A percentile compares a stretch with the other conserved stretches of the same genome.
phyloP scores from a whole-genome alignment of 2,113 vertebrate species.

The Oncorhynchus masou region DNA sequence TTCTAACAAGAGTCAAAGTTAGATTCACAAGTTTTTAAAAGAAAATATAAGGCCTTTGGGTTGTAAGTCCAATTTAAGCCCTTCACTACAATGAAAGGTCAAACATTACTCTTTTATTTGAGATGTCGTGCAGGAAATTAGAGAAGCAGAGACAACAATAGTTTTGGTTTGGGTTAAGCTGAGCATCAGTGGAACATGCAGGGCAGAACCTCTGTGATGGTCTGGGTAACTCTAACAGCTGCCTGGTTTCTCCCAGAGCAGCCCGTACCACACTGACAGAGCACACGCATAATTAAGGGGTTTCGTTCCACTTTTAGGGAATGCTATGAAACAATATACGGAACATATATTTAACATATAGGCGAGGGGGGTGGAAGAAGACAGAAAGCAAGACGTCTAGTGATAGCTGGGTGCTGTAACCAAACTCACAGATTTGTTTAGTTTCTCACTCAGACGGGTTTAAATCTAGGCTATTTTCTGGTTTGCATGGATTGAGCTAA shows the following conservation, averaged over 20 bases:
- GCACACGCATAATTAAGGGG: slow-evolving; percentile 51
- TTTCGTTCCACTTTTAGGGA: slow-evolving; percentile 46
- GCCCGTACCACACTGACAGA: slow-evolving; percentile 45
- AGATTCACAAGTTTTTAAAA: no score
- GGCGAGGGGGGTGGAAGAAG: background rate
- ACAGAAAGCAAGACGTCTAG: background rate
- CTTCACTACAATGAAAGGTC: background rate
- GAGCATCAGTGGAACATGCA: slow-evolving; percentile 52
- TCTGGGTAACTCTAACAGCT: slow-evolving; percentile 46
- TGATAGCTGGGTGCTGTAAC: background rate
- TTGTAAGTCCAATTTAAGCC: no score
- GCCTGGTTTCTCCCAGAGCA: slow-evolving; percentile 34
- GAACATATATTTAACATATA: slow-evolving; percentile 39
- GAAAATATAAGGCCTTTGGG: background rate
- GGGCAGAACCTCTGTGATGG: slow-evolving; percentile 48
- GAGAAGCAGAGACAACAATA: slow-evolving; percentile 63
- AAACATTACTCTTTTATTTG: slow-evolving; percentile 27
- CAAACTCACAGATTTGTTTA: background rate
- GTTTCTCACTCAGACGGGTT: background rate
- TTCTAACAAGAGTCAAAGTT: background rate
- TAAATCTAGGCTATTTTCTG: background rate
- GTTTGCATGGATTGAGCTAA: background rate
- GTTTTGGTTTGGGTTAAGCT: slow-evolving; percentile 66
- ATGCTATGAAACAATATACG: slow-evolving; percentile 38
- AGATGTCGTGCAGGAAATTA: slow-evolving; percentile 40